A percentile compares a stretch with the other conserved stretches of the same genome.
These are phyloP conservation scores for Idaea aversata DNA, from an alignment of 2,888 invertebrate genomes.

Conservation along the genomic window DNA sequence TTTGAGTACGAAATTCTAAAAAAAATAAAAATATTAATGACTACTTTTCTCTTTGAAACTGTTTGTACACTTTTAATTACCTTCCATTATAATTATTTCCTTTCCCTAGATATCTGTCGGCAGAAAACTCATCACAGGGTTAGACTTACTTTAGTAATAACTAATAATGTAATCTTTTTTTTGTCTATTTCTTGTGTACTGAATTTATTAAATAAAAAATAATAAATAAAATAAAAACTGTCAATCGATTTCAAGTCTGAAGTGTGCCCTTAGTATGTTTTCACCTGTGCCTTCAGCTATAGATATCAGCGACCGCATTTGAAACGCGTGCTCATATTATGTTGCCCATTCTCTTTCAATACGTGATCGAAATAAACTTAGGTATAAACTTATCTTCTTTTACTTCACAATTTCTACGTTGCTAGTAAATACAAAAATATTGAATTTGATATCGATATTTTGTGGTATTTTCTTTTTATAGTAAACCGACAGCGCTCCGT, in stretches of 20 bases:
- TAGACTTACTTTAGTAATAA: too few species aligned
- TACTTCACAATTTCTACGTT: slow-evolving; percentile 46
- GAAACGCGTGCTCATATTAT: slow-evolving; percentile 61
- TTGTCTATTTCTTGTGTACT: too few species aligned
- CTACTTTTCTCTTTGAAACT: too few species aligned
- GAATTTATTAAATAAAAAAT: too few species aligned
- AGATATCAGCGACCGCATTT: slow-evolving; percentile 64
- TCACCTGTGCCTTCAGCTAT: slow-evolving; percentile 47
- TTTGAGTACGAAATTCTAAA: too few species aligned
- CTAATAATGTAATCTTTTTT: too few species aligned
- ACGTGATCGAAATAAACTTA: slow-evolving; percentile 62
- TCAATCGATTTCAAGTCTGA: slow-evolving; percentile 19
- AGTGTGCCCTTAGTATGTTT: slow-evolving; percentile 48
- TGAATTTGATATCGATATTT: slow-evolving; percentile 8
- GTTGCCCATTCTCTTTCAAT: slow-evolving; percentile 58
- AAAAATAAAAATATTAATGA: too few species aligned
- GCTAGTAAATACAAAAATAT: slow-evolving; percentile 12
- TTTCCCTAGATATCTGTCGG: too few species aligned
- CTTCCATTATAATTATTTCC: too few species aligned
- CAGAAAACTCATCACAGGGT: too few species aligned
- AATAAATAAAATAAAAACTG: too few species aligned
- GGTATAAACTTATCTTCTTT: slow-evolving; percentile 36
- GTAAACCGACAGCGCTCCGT: not conserved
- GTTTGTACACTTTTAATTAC: too few species aligned
- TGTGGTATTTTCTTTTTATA: not conserved